Conservation (phyloP, 1,140 invertebrate genomes). For the Vanessa tameamea region DNA sequence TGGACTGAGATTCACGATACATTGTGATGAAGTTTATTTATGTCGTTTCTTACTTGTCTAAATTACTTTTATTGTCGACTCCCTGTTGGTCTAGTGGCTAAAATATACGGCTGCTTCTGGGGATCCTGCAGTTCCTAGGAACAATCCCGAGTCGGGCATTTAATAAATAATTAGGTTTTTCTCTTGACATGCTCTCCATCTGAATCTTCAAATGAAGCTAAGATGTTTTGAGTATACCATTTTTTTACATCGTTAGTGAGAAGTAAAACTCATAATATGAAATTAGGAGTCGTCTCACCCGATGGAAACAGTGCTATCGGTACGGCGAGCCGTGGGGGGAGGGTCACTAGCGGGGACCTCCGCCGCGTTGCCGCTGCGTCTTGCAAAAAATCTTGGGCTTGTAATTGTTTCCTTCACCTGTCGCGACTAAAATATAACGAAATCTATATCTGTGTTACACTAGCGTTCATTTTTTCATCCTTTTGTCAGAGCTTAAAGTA, state of each 20-base stretch:
- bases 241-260: background rate
- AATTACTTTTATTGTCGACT: background rate
- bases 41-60: background rate
- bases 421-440: background rate
- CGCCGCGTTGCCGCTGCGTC: background rate
- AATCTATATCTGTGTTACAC: too few relatives aligned
- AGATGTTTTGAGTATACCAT: too few relatives aligned
- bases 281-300: background rate
- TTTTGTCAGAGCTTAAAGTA: too few relatives aligned
- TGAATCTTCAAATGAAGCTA: too few relatives aligned
- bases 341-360: background rate
- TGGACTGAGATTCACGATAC: background rate
- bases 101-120: too few relatives aligned
- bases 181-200: too few relatives aligned
- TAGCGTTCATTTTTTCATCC: too few relatives aligned
- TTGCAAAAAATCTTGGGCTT: background rate
- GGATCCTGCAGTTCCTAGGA: too few relatives aligned
- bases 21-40: slow-evolving; percentile 1
- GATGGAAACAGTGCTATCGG: background rate
- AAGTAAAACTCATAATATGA: too few relatives aligned
- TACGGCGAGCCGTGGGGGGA: background rate
- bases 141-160: too few relatives aligned
- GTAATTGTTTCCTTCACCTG: slow-evolving; percentile 2
- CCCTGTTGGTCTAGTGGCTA: too few relatives aligned
- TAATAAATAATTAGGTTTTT: too few relatives aligned